A percentile compares a stretch with the other conserved stretches of the same genome.
These are phyloP conservation scores for Drosophila conformis DNA, from an alignment of 2,888 invertebrate genomes.

Conservation along the genomic window DNA sequence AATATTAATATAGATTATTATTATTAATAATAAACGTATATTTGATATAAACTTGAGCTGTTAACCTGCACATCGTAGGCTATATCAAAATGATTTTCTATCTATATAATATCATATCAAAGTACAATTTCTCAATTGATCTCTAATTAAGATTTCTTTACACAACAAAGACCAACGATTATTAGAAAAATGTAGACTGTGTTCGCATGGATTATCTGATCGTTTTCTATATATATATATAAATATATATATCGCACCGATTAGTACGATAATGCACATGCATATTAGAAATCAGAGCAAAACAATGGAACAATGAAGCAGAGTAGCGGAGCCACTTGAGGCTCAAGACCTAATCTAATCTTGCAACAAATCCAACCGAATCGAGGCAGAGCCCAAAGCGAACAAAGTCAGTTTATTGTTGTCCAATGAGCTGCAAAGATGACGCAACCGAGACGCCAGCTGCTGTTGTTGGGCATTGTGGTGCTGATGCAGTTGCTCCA, in stretches of 20 bases:
- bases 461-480: not conserved
- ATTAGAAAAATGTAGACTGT: not conserved
- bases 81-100: not conserved
- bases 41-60: not conserved
- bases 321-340: constrained; percentile 42
- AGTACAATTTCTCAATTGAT: not conserved
- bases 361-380: not conserved
- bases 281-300: constrained; percentile 14
- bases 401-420: constrained; percentile 30
- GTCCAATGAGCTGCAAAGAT: constrained; percentile 1
- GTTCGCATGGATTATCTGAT: not conserved
- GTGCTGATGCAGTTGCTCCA: constrained; percentile 24
- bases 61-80: not conserved
- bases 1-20: not conserved
- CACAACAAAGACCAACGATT: not conserved
- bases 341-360: constrained; percentile 52
- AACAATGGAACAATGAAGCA: constrained; percentile 37
- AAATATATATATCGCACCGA: constrained; percentile 1
- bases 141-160: not conserved
- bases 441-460: not conserved
- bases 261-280: constrained; percentile 6
- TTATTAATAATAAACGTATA: not conserved
- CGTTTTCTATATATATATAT: not conserved
- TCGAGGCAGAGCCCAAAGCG: constrained; percentile 3
- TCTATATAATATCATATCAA: not conserved